Conservation (phyloP, 35 echinoderm and acorn worm species). For the Anneissia japonica region DNA sequence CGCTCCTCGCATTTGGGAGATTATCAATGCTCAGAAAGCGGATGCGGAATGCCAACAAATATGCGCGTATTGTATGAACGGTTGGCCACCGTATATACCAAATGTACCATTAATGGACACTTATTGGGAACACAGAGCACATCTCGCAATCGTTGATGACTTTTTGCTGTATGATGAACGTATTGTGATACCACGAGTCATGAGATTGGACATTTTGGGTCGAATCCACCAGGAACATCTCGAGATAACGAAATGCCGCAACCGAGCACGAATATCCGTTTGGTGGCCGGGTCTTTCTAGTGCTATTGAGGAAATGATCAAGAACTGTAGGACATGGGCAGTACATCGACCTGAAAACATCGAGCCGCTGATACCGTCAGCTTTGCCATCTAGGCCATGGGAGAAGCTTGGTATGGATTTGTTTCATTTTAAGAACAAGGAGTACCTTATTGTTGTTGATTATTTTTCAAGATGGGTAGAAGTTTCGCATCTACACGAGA, state of each 20-base stretch:
- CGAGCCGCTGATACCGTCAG: slow-evolving; percentile 46
- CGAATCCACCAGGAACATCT: slow-evolving; percentile 40
- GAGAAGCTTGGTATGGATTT: slow-evolving; percentile 30
- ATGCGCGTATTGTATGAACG: background rate
- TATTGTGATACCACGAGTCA: background rate
- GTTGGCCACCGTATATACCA: slow-evolving; percentile 1
- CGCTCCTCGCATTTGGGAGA: background rate
- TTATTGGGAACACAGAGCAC: slow-evolving; percentile 5
- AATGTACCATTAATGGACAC: background rate
- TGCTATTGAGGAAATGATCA: slow-evolving; percentile 39
- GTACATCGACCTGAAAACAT: slow-evolving; percentile 1
- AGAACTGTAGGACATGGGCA: slow-evolving; percentile 29
- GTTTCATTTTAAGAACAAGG: slow-evolving; percentile 17
- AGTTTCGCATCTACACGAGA: background rate
- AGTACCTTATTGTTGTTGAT: slow-evolving; percentile 30
- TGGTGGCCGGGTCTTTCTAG: slow-evolving; percentile 49
- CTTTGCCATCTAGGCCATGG: slow-evolving; percentile 46
- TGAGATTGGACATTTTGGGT: slow-evolving; percentile 30
- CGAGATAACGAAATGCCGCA: slow-evolving; percentile 16
- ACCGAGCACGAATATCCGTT: slow-evolving; percentile 5
- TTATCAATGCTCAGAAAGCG: background rate
- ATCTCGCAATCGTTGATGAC: slow-evolving; percentile 7
- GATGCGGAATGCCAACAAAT: background rate
- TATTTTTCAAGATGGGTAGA: slow-evolving; percentile 46
- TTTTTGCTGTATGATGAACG: slow-evolving; percentile 10